phyloP scores from a whole-genome alignment of 2,888 invertebrate species.

The Nomada fabriciana region DNA sequence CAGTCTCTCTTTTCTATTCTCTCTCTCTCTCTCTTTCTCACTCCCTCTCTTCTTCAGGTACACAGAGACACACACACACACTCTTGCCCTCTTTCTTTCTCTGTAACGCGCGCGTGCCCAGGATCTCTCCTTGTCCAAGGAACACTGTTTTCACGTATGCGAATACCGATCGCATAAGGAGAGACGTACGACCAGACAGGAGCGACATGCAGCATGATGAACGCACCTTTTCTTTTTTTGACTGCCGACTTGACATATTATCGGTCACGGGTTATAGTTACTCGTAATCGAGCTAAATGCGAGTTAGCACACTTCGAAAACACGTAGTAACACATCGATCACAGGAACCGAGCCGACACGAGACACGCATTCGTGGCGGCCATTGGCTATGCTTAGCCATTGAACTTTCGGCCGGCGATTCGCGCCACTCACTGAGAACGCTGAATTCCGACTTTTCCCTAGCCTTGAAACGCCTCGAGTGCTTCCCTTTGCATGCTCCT shows the following conservation, averaged over 20 bases:
- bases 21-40: constrained; percentile 34
- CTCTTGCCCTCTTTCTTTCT: constrained; percentile 29
- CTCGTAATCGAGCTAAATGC: constrained; percentile 37
- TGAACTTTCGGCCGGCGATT: constrained; percentile 56
- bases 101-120: constrained; percentile 44
- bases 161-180: constrained; percentile 38
- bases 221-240: constrained; percentile 82
- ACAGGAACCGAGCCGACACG: constrained; percentile 70
- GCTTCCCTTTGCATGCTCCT: background rate
- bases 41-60: constrained; percentile 19
- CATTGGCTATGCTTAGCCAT: constrained; percentile 69
- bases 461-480: constrained; percentile 10
- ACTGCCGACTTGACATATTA: constrained; percentile 77
- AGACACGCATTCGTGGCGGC: constrained; percentile 71
- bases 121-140: constrained; percentile 45
- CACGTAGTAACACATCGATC: constrained; percentile 62
- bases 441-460: constrained; percentile 42
- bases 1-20: constrained; percentile 45
- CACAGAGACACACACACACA: background rate
- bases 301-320: constrained; percentile 36
- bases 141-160: constrained; percentile 45
- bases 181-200: constrained; percentile 36
- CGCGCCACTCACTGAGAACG: constrained; percentile 50
- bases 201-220: constrained; percentile 52
- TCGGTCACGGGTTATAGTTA: constrained; percentile 27